Conservation (phyloP, 1,140 invertebrate genomes). For the Saccostrea echinata region DNA sequence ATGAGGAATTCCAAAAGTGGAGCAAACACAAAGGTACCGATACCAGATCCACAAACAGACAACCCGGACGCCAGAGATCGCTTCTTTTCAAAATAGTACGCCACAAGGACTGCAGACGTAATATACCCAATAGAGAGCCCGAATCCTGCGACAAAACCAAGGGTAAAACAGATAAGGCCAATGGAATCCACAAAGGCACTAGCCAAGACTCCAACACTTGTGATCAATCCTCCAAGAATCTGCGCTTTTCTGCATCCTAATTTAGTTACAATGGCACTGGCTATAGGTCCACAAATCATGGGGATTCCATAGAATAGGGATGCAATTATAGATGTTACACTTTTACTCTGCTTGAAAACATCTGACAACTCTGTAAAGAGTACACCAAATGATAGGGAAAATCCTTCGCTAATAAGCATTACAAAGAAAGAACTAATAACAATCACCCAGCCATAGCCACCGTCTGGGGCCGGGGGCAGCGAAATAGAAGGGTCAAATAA, state of each 20-base stretch:
- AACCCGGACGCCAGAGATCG: conserved; percentile 94
- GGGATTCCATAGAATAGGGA: conserved; percentile 76
- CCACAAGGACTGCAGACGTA: conserved; percentile 84
- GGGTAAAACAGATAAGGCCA: conserved; percentile 88
- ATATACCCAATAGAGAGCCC: conserved; percentile 93
- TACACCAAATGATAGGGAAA: conserved; percentile 80
- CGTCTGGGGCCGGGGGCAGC: conserved; percentile 86
- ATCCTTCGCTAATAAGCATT: conserved; percentile 94
- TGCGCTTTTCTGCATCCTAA: conserved; percentile 90
- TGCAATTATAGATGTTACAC: conserved; percentile 90
- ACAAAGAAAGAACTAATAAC: conserved; percentile 93
- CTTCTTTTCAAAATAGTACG: conserved; percentile 96
- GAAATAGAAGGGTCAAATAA: conserved; percentile 54
- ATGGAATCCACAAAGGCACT: conserved; percentile 83
- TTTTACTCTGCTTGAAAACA: conserved; percentile 91
- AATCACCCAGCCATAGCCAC: conserved; percentile 89
- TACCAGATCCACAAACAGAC: conserved; percentile 82
- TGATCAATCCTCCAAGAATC: conserved; percentile 86
- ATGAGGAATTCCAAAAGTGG: conserved; percentile 75
- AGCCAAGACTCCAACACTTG: conserved; percentile 89
- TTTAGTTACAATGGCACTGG: conserved; percentile 91
- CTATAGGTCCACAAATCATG: conserved; percentile 90
- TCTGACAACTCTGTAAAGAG: conserved; percentile 86
- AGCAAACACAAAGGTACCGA: conserved; percentile 78
- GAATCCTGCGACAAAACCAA: conserved; percentile 91